Evolutionary conservation across 2,888 invertebrate species (phyloP).

Genomic region (Rambutsinella grinnellia): DNA sequence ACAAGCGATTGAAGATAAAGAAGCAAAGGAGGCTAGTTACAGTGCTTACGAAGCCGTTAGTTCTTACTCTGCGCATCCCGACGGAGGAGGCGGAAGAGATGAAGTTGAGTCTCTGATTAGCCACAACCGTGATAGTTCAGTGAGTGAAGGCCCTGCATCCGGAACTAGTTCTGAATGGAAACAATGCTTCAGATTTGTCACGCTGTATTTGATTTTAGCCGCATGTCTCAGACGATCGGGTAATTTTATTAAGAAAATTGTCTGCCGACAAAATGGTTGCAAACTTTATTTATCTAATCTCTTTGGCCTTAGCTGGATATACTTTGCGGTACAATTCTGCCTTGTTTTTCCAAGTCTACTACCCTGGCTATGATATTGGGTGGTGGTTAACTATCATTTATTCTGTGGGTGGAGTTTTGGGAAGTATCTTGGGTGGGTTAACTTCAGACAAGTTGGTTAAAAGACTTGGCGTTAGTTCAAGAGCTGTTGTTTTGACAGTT

Average conservation of each 20-base stretch:
- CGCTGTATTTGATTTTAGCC: conserved; percentile 85
- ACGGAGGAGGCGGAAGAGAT: conserved; percentile 21
- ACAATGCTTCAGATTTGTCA: conserved; percentile 82
- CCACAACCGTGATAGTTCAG: conserved; percentile 43
- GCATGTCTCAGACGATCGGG: conserved; percentile 90
- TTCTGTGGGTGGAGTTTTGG: conserved; percentile 84
- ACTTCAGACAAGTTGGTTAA: conserved; percentile 89
- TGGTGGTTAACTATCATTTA: conserved; percentile 91
- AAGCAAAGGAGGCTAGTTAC: conserved; percentile 34
- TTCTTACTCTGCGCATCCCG: conserved; percentile 35
- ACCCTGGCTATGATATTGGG: conserved; percentile 85
- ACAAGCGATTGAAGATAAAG: conserved; percentile 18
- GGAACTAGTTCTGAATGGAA: conserved; percentile 76
- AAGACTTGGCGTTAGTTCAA: conserved; percentile 85
- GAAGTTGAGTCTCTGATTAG: conserved; percentile 67
- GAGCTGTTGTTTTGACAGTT: conserved; percentile 83
- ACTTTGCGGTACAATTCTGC: conserved; percentile 93
- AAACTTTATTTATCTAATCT: background rate
- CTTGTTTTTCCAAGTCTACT: conserved; percentile 88
- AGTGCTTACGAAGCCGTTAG: conserved; percentile 49
- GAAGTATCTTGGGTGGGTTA: conserved; percentile 77
- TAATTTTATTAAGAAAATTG: conserved; percentile 69
- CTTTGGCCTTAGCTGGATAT: conserved; percentile 78
- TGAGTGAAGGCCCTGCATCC: background rate
- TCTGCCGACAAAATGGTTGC: background rate